Conservation (phyloP, 2,888 invertebrate genomes). For the Campoplex capitator region DNA sequence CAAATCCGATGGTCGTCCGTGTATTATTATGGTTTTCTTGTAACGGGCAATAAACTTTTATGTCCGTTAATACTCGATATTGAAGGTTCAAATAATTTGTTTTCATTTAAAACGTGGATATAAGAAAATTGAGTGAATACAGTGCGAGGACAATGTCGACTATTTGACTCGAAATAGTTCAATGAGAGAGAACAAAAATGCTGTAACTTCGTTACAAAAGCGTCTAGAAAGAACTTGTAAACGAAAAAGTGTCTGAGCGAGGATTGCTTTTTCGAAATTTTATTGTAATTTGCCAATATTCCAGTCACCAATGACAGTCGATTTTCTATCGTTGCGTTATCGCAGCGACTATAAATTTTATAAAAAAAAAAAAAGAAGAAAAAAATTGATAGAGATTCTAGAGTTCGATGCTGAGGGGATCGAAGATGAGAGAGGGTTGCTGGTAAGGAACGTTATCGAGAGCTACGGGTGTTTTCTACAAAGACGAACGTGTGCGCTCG, state of each 20-base stretch:
- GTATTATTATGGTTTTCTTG: too few relatives aligned
- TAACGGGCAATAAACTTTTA: too few relatives aligned
- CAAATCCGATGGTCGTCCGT: too few relatives aligned
- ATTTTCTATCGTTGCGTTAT: constrained; percentile 15
- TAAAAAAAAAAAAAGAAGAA: neutral
- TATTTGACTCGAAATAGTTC: neutral
- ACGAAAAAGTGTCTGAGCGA: neutral
- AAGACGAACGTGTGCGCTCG: constrained; percentile 52
- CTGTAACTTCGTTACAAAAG: neutral
- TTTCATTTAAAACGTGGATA: too few relatives aligned
- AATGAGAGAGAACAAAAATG: neutral
- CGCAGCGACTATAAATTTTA: constrained; percentile 28
- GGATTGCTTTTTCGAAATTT: neutral
- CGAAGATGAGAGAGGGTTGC: constrained; percentile 43
- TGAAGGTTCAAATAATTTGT: too few relatives aligned
- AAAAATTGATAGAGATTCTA: constrained; percentile 57
- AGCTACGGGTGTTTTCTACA: constrained; percentile 49
- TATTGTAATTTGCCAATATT: constrained; percentile 30
- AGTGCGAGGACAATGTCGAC: too few relatives aligned
- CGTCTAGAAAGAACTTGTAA: neutral
- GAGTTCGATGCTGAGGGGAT: constrained; percentile 41
- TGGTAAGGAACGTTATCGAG: constrained; percentile 54
- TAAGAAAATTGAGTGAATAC: too few relatives aligned
- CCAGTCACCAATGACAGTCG: constrained; percentile 5
- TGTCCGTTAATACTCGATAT: too few relatives aligned